Conservation (phyloP, 2,888 invertebrate species). For the Sycophila texana region DNA sequence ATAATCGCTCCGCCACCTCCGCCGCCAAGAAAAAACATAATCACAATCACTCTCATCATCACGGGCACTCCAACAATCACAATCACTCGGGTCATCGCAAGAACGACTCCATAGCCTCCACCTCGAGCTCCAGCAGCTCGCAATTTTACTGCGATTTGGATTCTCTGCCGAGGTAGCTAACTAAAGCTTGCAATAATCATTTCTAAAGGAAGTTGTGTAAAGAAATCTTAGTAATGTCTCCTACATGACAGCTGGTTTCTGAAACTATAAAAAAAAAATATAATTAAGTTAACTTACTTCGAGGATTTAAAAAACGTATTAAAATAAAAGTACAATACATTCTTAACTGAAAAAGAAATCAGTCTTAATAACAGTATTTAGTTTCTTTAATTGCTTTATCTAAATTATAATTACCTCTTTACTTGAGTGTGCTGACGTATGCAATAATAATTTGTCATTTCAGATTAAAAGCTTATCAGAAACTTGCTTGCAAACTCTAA, state of each 20-base stretch:
- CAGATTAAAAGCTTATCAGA: too few species aligned
- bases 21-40: conserved; percentile 54
- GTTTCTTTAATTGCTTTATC: too few species aligned
- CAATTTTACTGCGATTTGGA: conserved; percentile 92
- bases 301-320: too few species aligned
- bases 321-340: too few species aligned
- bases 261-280: too few species aligned
- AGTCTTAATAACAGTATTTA: too few species aligned
- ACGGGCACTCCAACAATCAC: conserved; percentile 57
- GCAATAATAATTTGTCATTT: not conserved
- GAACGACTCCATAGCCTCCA: conserved; percentile 93
- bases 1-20: conserved; percentile 76
- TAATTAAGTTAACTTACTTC: too few species aligned
- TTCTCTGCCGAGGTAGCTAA: conserved; percentile 75
- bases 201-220: not conserved
- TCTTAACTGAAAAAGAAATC: too few species aligned
- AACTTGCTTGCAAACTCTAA: too few species aligned
- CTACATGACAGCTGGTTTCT: too few species aligned
- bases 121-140: conserved; percentile 91
- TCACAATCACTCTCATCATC: conserved; percentile 48
- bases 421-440: not conserved
- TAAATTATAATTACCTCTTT: too few species aligned
- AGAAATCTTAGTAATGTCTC: too few species aligned
- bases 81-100: conserved; percentile 84
- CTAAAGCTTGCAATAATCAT: not conserved